These are phyloP conservation scores for Otocyon megalotis DNA, from an alignment of 2,113 vertebrate genomes.

Conservation along the genomic window DNA sequence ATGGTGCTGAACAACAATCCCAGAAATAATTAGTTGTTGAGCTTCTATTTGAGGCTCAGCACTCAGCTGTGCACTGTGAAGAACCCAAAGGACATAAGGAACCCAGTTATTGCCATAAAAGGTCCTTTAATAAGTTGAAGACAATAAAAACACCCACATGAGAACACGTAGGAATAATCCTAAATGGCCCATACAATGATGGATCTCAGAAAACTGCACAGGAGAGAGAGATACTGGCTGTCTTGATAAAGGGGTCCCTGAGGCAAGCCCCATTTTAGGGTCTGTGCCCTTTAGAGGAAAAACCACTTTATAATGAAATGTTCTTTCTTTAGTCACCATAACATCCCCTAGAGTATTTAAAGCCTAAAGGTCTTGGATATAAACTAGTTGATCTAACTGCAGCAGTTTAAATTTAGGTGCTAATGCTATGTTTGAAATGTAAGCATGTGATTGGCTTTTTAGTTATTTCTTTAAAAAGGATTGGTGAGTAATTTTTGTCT, in stretches of 20 bases:
- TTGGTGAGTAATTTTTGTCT: constrained; percentile 37
- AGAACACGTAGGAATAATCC: neutral
- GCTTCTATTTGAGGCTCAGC: neutral
- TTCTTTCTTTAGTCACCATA: constrained; percentile 32
- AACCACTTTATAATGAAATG: neutral
- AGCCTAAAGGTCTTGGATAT: constrained; percentile 66
- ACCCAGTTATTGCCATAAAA: neutral
- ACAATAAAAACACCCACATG: neutral
- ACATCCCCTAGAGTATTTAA: constrained; percentile 46
- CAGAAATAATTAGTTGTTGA: neutral
- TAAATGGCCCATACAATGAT: neutral
- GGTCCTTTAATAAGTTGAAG: neutral
- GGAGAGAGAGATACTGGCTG: neutral
- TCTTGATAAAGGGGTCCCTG: neutral
- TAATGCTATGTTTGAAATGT: constrained; percentile 61
- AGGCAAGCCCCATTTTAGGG: neutral
- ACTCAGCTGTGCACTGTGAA: neutral
- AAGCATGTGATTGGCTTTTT: constrained; percentile 46
- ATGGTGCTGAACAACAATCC: constrained; percentile 67
- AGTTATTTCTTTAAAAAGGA: constrained; percentile 50
- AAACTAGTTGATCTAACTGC: constrained; percentile 59
- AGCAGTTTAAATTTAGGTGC: constrained; percentile 70
- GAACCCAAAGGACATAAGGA: neutral
- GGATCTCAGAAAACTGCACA: neutral
- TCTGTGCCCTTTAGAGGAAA: neutral